Conservation (phyloP, 2,888 invertebrate species). For the Rutpela maculata region DNA sequence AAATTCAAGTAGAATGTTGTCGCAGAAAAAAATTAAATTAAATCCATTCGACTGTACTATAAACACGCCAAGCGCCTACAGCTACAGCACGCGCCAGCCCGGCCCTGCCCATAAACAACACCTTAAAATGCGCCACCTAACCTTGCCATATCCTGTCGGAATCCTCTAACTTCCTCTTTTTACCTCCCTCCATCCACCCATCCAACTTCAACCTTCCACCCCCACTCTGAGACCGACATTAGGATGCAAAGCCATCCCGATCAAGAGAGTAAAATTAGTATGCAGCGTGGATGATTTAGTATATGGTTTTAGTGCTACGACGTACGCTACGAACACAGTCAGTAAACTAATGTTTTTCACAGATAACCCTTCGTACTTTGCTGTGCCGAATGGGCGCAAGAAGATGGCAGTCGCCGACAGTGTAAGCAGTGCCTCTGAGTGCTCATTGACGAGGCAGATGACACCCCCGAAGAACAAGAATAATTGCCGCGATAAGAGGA, state of each 20-base stretch:
- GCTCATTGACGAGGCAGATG: slow-evolving; percentile 63
- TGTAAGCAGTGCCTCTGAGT: slow-evolving; percentile 61
- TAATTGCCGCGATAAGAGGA: slow-evolving; percentile 42
- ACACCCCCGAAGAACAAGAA: slow-evolving; percentile 64
- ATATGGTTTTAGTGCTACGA: slow-evolving; percentile 34
- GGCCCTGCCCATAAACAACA: slow-evolving; percentile 13
- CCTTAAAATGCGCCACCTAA: slow-evolving; percentile 56
- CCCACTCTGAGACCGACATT: slow-evolving; percentile 33
- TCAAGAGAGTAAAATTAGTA: slow-evolving; percentile 56
- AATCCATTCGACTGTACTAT: no score
- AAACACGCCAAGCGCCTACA: no score
- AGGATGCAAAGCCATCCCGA: slow-evolving; percentile 38
- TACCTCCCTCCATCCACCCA: slow-evolving; percentile 48
- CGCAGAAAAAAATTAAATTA: no score
- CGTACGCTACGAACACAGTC: slow-evolving; percentile 25
- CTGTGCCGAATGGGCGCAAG: slow-evolving; percentile 74
- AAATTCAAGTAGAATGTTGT: no score
- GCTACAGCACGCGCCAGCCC: neutral
- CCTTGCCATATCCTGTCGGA: slow-evolving; percentile 61
- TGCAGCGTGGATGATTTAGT: slow-evolving; percentile 53
- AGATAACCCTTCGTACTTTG: slow-evolving; percentile 89
- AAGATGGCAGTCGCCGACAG: slow-evolving; percentile 59
- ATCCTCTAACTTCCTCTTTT: slow-evolving; percentile 54
- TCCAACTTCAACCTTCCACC: slow-evolving; percentile 43
- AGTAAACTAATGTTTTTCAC: slow-evolving; percentile 59